phyloP scores from a whole-genome alignment of 53 echinoderm and acorn worm species.

The Temnopleurus reevesii region DNA sequence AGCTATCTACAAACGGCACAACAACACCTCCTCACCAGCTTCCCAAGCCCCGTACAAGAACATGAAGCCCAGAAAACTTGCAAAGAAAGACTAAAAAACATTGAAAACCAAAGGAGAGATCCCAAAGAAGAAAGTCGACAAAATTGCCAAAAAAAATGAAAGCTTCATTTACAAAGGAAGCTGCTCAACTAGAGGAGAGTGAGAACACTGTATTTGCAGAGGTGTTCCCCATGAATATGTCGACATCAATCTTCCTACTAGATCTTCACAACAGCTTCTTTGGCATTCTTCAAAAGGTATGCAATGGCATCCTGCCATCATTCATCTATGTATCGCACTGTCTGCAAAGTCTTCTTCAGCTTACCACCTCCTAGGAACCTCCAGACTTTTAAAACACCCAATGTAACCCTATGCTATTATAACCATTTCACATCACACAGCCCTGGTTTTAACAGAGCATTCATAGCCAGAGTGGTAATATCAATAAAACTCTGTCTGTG shows the following conservation, averaged over 20 bases:
- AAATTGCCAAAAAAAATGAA: not conserved
- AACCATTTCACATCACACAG: slow-evolving; percentile 1
- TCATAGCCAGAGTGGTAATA: no score
- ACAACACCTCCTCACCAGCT: not conserved
- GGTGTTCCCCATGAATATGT: not conserved
- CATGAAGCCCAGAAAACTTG: no score
- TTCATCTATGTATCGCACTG: no score
- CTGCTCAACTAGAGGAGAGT: not conserved
- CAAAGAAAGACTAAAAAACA: not conserved
- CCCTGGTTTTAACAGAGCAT: no score
- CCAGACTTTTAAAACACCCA: not conserved
- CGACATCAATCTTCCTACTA: not conserved
- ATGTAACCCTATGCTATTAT: not conserved
- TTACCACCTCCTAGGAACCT: not conserved
- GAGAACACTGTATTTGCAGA: not conserved
- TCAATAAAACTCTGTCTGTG: no score
- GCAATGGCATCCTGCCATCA: slow-evolving; percentile 34
- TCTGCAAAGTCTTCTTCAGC: not conserved
- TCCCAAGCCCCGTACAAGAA: not conserved
- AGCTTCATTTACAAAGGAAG: not conserved
- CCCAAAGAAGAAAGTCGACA: not conserved
- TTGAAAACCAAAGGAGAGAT: not conserved
- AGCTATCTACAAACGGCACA: not conserved
- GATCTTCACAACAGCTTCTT: not conserved
- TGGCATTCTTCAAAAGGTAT: slow-evolving; percentile 16